Percentiles rank a stretch among this genome's conserved stretches.
phyloP scores from a whole-genome alignment of 2,113 vertebrate species.

The Potamarius usumacintae region DNA sequence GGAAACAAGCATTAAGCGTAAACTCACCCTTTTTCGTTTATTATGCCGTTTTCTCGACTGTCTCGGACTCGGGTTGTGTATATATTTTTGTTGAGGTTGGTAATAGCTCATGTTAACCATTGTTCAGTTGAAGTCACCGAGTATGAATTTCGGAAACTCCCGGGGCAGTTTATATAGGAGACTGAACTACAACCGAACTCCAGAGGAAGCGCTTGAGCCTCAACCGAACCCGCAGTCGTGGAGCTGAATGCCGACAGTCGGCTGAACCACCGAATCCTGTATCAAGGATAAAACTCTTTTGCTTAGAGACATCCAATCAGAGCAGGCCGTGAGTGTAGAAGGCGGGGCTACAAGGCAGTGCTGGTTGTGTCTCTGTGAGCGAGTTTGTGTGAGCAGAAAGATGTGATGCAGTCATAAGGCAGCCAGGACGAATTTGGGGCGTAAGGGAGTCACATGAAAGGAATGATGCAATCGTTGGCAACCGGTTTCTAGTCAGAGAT shows the following conservation, averaged over 20 bases:
- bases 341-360: constrained; percentile 30
- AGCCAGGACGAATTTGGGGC: constrained; percentile 84
- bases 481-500: constrained; percentile 81
- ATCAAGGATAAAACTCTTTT: constrained; percentile 58
- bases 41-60: constrained; percentile 78
- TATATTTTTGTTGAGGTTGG: constrained; percentile 77
- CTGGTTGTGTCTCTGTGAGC: constrained; percentile 60
- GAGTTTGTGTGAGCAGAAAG: constrained; percentile 75
- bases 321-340: background rate
- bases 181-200: constrained; percentile 74
- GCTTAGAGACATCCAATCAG: constrained; percentile 79
- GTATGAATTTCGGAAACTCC: constrained; percentile 81
- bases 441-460: constrained; percentile 85
- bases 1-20: background rate
- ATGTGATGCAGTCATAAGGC: constrained; percentile 83
- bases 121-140: constrained; percentile 80
- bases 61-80: constrained; percentile 73
- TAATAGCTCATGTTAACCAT: constrained; percentile 84
- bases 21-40: constrained; percentile 80
- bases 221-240: constrained; percentile 51
- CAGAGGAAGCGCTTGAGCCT: constrained; percentile 48
- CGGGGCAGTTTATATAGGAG: constrained; percentile 75
- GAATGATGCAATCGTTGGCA: constrained; percentile 86
- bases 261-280: constrained; percentile 40
- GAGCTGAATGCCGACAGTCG: background rate